Percentiles rank a stretch among this genome's conserved stretches.
Evolutionary conservation across 2,113 vertebrate species (phyloP).

Genomic region (Thunnus maccoyii): DNA sequence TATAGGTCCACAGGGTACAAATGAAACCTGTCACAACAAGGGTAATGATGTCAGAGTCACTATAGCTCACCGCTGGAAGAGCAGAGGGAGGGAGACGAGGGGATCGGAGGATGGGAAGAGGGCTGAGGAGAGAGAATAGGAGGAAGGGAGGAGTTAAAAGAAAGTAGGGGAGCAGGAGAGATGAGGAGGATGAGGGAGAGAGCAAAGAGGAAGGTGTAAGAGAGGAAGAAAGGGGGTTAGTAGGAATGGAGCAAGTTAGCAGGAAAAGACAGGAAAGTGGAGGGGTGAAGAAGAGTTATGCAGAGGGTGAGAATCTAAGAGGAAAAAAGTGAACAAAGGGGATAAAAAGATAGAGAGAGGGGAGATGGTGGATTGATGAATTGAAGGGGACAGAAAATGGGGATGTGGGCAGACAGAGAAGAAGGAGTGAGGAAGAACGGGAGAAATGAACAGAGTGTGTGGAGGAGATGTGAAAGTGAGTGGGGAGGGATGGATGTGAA

Average conservation of each 20-base stretch:
- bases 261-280: not conserved
- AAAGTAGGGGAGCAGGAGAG: conserved; percentile 27
- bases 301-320: not conserved
- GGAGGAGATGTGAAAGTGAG: conserved; percentile 8
- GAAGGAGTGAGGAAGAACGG: not conserved
- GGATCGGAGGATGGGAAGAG: conserved; percentile 46
- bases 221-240: not conserved
- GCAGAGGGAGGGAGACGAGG: conserved; percentile 52
- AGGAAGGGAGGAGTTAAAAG: not conserved
- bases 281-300: not conserved
- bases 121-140: conserved; percentile 6
- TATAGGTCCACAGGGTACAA: conserved; percentile 81
- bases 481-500: not conserved
- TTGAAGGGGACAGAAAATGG: not conserved
- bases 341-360: not conserved
- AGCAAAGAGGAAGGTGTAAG: not conserved
- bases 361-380: not conserved
- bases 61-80: conserved; percentile 63
- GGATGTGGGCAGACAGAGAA: not conserved
- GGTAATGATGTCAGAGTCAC: conserved; percentile 86
- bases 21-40: conserved; percentile 87
- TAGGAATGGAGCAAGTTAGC: not conserved
- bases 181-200: not conserved
- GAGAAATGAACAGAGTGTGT: not conserved
- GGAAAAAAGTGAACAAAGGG: conserved; percentile 1